These are phyloP conservation scores for Oligia fasciuncula DNA, from an alignment of 2,888 invertebrate genomes.

Conservation along the genomic window DNA sequence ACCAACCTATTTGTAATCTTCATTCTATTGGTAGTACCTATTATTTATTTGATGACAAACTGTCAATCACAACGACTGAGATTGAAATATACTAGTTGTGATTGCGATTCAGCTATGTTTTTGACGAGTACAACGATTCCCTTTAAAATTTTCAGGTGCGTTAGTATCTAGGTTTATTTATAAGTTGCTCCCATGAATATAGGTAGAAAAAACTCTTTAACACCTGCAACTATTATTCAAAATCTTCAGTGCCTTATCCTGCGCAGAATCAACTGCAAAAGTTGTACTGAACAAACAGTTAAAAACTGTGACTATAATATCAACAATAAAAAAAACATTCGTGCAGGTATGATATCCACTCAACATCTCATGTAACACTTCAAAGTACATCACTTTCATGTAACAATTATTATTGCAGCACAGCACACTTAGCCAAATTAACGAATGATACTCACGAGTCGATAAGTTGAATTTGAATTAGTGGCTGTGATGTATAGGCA, in stretches of 20 bases:
- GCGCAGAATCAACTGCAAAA: not conserved
- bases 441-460: slow-evolving; percentile 7
- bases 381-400: slow-evolving; percentile 1
- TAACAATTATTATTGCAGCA: slow-evolving; percentile 10
- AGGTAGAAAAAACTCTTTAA: not conserved
- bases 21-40: not conserved
- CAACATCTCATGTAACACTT: slow-evolving; percentile 4
- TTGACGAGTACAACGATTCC: not conserved
- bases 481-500: slow-evolving; percentile 26
- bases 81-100: not conserved
- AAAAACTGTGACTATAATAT: not conserved
- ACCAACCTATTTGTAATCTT: slow-evolving; percentile 32
- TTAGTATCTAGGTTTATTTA: not conserved
- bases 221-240: not conserved
- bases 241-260: not conserved
- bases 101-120: not conserved
- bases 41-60: slow-evolving; percentile 14
- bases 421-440: slow-evolving; percentile 5
- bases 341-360: not conserved
- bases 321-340: slow-evolving; percentile 1
- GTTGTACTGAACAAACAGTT: not conserved
- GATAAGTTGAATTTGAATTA: slow-evolving; percentile 27
- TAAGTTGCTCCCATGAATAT: not conserved
- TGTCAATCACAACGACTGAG: not conserved
- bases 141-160: not conserved